Evolutionary conservation across 1,140 invertebrate species (phyloP).

Genomic region (Cheumatopsyche charites): DNA sequence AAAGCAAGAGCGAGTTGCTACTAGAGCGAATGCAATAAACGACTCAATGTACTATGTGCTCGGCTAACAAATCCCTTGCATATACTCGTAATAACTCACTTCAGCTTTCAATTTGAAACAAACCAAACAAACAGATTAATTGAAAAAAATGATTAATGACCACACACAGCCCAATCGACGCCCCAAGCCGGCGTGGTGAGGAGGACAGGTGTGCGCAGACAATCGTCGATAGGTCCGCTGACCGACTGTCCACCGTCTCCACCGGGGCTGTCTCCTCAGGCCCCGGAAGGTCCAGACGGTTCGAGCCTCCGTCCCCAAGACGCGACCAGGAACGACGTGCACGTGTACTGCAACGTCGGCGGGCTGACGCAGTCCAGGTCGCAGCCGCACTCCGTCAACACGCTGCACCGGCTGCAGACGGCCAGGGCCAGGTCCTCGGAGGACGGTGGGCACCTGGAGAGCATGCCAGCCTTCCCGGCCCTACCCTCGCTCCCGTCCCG

Average conservation of each 20-base stretch:
- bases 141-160: no score
- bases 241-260: conserved; percentile 61
- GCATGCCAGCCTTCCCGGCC: conserved; percentile 39
- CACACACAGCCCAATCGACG: conserved; percentile 64
- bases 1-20: no score
- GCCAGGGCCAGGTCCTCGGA: conserved; percentile 38
- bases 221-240: conserved; percentile 64
- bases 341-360: conserved; percentile 47
- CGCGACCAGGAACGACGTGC: conserved; percentile 58
- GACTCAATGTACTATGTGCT: no score
- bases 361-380: conserved; percentile 54
- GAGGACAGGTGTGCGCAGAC: conserved; percentile 62
- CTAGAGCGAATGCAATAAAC: no score
- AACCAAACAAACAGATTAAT: no score
- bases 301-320: conserved; percentile 50
- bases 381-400: conserved; percentile 59
- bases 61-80: no score
- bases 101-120: no score
- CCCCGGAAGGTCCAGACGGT: conserved; percentile 52
- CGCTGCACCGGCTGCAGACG: conserved; percentile 53
- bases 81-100: no score
- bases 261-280: conserved; percentile 50
- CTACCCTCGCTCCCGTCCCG: conserved; percentile 34
- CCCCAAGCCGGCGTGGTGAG: conserved; percentile 63
- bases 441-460: conserved; percentile 42